These are phyloP conservation scores for Latrodectus hesperus DNA, from an alignment of 2,888 invertebrate genomes.

Conservation along the genomic window DNA sequence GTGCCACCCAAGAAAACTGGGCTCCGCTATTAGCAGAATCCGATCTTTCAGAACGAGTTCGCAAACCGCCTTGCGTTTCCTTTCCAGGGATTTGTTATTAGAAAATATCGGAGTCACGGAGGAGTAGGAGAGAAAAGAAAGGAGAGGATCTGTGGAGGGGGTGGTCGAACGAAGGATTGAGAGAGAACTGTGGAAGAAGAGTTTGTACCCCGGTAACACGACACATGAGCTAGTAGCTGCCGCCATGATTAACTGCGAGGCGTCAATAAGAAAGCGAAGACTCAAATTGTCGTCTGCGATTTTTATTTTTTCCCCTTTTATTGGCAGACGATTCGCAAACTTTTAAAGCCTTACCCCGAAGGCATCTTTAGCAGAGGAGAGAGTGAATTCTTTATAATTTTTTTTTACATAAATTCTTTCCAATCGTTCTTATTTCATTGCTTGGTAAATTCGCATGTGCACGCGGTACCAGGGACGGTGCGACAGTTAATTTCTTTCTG, in stretches of 20 bases:
- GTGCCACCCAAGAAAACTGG: conserved; percentile 1
- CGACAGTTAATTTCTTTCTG: conserved; percentile 59
- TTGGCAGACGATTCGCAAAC: conserved; percentile 52
- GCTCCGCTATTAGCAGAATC: conserved; percentile 51
- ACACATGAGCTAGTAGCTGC: conserved; percentile 32
- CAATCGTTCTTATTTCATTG: conserved; percentile 41
- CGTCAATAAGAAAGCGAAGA: conserved; percentile 52
- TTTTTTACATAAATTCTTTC: conserved; percentile 1
- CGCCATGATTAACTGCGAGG: conserved; percentile 58
- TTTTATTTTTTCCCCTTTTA: conserved; percentile 17
- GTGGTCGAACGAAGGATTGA: conserved; percentile 19
- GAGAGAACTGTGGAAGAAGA: conserved; percentile 17
- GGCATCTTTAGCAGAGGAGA: conserved; percentile 22
- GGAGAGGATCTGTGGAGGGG: neutral
- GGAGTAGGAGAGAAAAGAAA: neutral
- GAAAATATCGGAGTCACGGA: conserved; percentile 52
- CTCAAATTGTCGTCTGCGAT: conserved; percentile 57
- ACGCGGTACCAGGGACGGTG: neutral
- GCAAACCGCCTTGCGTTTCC: conserved; percentile 20
- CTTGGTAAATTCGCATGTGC: neutral
- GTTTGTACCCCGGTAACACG: conserved; percentile 25
- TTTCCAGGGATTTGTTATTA: conserved; percentile 46
- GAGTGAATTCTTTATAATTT: neutral
- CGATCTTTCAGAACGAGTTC: conserved; percentile 49
- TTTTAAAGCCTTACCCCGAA: conserved; percentile 51